A percentile compares a stretch with the other conserved stretches of the same genome.
Conservation (phyloP, 1,140 invertebrate species). For the Drosophila subobscura region DNA sequence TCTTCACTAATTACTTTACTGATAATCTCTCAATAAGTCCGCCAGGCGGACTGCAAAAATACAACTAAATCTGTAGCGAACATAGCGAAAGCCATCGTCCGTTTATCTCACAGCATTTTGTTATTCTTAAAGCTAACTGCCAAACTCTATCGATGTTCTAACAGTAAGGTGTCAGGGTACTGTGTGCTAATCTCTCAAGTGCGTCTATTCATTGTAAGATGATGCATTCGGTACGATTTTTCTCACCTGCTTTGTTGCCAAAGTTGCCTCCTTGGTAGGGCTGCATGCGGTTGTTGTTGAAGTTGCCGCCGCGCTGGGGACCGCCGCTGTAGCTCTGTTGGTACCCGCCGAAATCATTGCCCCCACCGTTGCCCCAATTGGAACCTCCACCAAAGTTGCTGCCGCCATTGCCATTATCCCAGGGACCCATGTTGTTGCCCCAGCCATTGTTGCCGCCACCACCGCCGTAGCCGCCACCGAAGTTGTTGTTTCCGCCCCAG, state of each 20-base stretch:
- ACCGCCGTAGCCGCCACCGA: constrained; percentile 83
- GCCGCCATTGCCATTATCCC: constrained; percentile 84
- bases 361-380: constrained; percentile 77
- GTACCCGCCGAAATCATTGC: constrained; percentile 88
- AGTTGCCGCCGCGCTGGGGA: constrained; percentile 86
- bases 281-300: constrained; percentile 83
- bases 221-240: neutral
- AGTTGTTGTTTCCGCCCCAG: constrained; percentile 85
- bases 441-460: constrained; percentile 77
- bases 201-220: neutral
- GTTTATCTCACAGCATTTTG: constrained; percentile 85
- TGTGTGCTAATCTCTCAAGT: constrained; percentile 14
- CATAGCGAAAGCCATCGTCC: constrained; percentile 34
- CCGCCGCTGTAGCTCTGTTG: constrained; percentile 90
- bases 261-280: constrained; percentile 85
- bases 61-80: constrained; percentile 27
- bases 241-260: constrained; percentile 73
- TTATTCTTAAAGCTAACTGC: constrained; percentile 36
- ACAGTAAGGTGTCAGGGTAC: constrained; percentile 49
- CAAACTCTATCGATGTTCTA: constrained; percentile 43
- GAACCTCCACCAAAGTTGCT: constrained; percentile 63
- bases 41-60: neutral
- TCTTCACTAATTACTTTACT: constrained; percentile 11
- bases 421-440: constrained; percentile 80
- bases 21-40: too few relatives aligned